A percentile compares a stretch with the other conserved stretches of the same genome.
Evolutionary conservation across 1,140 invertebrate genomes (phyloP).

Genomic region (Medauroidea extradentata): DNA sequence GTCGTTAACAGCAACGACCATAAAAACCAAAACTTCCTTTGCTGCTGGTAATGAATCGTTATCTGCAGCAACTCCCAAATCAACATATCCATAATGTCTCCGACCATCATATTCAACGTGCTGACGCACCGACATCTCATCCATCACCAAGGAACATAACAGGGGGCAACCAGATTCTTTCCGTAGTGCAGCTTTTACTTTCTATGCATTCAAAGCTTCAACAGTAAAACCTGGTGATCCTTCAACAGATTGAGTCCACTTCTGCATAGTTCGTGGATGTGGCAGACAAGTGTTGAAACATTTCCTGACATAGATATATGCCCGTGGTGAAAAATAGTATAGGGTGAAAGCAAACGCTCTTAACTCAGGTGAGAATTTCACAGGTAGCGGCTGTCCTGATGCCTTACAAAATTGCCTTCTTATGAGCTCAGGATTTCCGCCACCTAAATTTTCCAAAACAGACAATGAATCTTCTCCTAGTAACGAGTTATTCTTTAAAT

Average conservation of each 20-base stretch:
- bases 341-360: conserved; percentile 1
- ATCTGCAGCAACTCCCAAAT: not conserved
- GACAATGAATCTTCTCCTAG: not conserved
- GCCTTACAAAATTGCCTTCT: not conserved
- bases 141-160: conserved; percentile 27
- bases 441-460: not conserved
- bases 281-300: conserved; percentile 28
- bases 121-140: conserved; percentile 33
- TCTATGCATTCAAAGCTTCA: conserved; percentile 26
- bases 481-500: not conserved
- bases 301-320: conserved; percentile 18
- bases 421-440: not conserved
- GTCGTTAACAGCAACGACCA: conserved; percentile 7
- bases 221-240: conserved; percentile 30
- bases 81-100: conserved; percentile 17
- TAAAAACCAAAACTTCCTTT: conserved; percentile 6
- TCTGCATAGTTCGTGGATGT: conserved; percentile 30
- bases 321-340: not conserved
- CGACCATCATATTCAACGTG: conserved; percentile 26
- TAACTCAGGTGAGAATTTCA: not conserved
- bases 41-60: not conserved
- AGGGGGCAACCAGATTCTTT: conserved; percentile 12
- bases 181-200: conserved; percentile 5
- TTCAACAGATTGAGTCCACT: conserved; percentile 33
- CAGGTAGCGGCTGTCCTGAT: not conserved